Evolutionary conservation across 2,888 invertebrate species (phyloP).

Genomic region (Drosophila ezoana): DNA sequence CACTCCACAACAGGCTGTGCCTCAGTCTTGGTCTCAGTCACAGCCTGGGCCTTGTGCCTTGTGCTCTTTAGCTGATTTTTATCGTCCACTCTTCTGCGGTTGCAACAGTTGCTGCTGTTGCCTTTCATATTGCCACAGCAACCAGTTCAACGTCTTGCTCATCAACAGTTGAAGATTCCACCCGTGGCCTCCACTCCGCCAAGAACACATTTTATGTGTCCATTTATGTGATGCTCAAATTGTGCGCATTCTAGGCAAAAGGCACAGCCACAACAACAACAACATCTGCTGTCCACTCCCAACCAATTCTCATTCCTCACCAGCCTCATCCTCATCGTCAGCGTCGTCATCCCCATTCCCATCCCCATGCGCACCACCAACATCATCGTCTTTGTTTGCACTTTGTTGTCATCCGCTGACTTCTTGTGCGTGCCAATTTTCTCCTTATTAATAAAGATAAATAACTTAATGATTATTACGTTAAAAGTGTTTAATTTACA

Average conservation of each 20-base stretch:
- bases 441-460: slow-evolving; percentile 81
- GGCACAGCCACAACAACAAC: slow-evolving; percentile 14
- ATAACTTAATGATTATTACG: slow-evolving; percentile 80
- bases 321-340: slow-evolving; percentile 11
- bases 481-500: slow-evolving; percentile 77
- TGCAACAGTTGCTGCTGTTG: slow-evolving; percentile 35
- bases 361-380: slow-evolving; percentile 18
- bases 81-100: slow-evolving; percentile 54
- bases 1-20: slow-evolving; percentile 9
- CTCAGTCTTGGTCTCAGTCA: slow-evolving; percentile 13
- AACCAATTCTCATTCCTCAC: slow-evolving; percentile 28
- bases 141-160: slow-evolving; percentile 55
- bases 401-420: slow-evolving; percentile 66
- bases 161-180: slow-evolving; percentile 45
- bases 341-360: slow-evolving; percentile 6
- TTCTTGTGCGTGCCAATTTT: slow-evolving; percentile 78
- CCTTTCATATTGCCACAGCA: slow-evolving; percentile 51
- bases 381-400: slow-evolving; percentile 35
- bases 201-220: slow-evolving; percentile 74
- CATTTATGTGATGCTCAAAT: slow-evolving; percentile 75
- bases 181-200: slow-evolving; percentile 6
- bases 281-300: slow-evolving; percentile 28
- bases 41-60: slow-evolving; percentile 13
- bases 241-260: slow-evolving; percentile 67
- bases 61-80: slow-evolving; percentile 69